phyloP scores from a whole-genome alignment of 2,797 vertebrate species.

The Sebastes oblongus region DNA sequence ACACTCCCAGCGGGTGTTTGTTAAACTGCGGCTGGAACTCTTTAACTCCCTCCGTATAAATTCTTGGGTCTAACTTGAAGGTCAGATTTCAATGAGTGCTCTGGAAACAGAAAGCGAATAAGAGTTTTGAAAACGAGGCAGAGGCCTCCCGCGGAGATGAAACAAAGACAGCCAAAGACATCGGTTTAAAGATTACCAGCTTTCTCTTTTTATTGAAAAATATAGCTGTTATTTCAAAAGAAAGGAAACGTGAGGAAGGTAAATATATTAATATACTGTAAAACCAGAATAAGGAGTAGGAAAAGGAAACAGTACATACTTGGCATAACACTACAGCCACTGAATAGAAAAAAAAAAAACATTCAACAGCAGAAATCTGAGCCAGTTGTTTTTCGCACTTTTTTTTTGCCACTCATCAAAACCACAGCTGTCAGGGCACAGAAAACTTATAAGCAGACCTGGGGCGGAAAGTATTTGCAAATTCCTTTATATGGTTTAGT shows the following conservation, averaged over 20 bases:
- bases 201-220: constrained; percentile 87
- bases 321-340: constrained; percentile 60
- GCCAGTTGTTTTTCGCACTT: constrained; percentile 43
- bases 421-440: constrained; percentile 31
- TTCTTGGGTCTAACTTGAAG: constrained; percentile 16
- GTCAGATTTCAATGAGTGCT: constrained; percentile 32
- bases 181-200: constrained; percentile 70
- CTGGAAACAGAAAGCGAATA: constrained; percentile 11
- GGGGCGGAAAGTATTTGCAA: constrained; percentile 42
- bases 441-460: constrained; percentile 45
- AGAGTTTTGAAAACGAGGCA: not conserved
- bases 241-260: constrained; percentile 63
- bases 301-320: constrained; percentile 62
- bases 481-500: constrained; percentile 53
- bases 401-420: constrained; percentile 25
- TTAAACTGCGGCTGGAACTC: constrained; percentile 18
- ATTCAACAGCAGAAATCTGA: constrained; percentile 62
- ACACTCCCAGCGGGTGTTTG: constrained; percentile 21
- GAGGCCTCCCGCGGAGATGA: not conserved
- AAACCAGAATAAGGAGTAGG: constrained; percentile 62
- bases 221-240: constrained; percentile 81
- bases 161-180: constrained; percentile 30
- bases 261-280: constrained; percentile 81
- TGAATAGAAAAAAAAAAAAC: constrained; percentile 43
- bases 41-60: constrained; percentile 19